A percentile compares a stretch with the other conserved stretches of the same genome.
phyloP scores from a whole-genome alignment of 2,888 invertebrate species.

The Maniola hyperantus region DNA sequence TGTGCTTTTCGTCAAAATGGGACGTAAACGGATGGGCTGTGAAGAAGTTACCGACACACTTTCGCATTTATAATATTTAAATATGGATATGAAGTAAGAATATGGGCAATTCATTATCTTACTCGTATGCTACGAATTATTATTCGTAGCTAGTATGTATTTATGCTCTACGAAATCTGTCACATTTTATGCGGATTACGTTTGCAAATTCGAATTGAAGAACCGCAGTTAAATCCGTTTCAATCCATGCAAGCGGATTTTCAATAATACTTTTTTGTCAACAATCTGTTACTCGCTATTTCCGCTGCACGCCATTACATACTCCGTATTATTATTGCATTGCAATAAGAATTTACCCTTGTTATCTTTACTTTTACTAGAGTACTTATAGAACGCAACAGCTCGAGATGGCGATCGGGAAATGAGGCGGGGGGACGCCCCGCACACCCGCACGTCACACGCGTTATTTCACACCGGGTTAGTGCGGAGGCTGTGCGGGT shows the following conservation, averaged over 20 bases:
- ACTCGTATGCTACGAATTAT: not conserved
- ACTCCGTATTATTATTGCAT: not conserved
- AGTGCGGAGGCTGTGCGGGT: too few relatives aligned
- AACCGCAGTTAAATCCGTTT: not conserved
- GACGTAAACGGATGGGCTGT: too few relatives aligned
- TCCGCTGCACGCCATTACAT: not conserved
- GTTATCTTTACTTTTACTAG: too few relatives aligned
- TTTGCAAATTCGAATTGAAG: not conserved
- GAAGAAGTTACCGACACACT: too few relatives aligned
- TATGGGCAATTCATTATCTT: not conserved
- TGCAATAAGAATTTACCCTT: not conserved
- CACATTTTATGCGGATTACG: not conserved
- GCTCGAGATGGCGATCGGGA: too few relatives aligned
- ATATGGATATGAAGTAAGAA: too few relatives aligned
- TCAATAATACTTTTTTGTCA: constrained; percentile 3
- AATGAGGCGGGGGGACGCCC: too few relatives aligned
- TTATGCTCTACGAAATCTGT: not conserved
- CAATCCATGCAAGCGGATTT: not conserved
- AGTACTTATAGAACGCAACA: too few relatives aligned
- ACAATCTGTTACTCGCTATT: not conserved
- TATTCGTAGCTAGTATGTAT: not conserved
- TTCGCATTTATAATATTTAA: too few relatives aligned
- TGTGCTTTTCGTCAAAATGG: too few relatives aligned
- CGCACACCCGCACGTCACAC: too few relatives aligned
- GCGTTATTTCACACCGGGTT: too few relatives aligned